Evolutionary conservation across 2,797 vertebrate genomes (phyloP).

Genomic region (Parambassis ranga): DNA sequence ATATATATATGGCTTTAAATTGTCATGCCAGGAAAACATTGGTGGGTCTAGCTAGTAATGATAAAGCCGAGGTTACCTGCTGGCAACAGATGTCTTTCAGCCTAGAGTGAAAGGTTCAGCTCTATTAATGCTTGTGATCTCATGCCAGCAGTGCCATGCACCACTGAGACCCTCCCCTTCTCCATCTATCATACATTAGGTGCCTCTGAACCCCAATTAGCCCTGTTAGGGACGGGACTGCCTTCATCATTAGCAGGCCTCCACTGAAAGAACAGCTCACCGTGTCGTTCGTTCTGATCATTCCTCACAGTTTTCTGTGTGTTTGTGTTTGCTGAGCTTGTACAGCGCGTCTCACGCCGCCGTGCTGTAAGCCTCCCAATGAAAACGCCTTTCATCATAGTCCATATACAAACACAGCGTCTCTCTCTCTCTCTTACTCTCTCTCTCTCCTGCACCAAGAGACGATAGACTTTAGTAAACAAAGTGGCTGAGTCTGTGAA

Average conservation of each 20-base stretch:
- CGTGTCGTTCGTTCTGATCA: slow-evolving; percentile 34
- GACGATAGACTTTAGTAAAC: slow-evolving; percentile 34
- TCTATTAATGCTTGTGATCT: slow-evolving; percentile 79
- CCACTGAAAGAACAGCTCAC: slow-evolving; percentile 47
- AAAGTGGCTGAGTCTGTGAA: slow-evolving; percentile 38
- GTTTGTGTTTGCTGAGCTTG: slow-evolving; percentile 38
- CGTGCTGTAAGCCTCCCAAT: slow-evolving; percentile 32
- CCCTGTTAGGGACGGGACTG: slow-evolving; percentile 59
- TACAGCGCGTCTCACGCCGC: slow-evolving; percentile 19
- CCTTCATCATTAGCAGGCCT: slow-evolving; percentile 64
- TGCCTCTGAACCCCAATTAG: slow-evolving; percentile 76
- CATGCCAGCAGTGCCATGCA: slow-evolving; percentile 69
- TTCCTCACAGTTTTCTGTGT: slow-evolving; percentile 46
- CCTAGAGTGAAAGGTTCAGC: slow-evolving; percentile 70
- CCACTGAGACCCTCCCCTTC: slow-evolving; percentile 62
- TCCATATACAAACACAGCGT: slow-evolving; percentile 19
- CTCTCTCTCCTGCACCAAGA: slow-evolving; percentile 11
- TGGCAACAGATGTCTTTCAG: slow-evolving; percentile 82
- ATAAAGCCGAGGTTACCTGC: slow-evolving; percentile 75
- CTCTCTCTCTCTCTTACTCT: too few relatives aligned
- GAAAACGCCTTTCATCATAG: slow-evolving; percentile 44
- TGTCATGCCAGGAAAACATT: slow-evolving; percentile 71
- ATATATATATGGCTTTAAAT: slow-evolving; percentile 79
- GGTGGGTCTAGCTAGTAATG: slow-evolving; percentile 71
- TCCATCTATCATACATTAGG: slow-evolving; percentile 74